Evolutionary conservation across 2,113 vertebrate species (phyloP).

Genomic region (Xiphorhynchus elegans): DNA sequence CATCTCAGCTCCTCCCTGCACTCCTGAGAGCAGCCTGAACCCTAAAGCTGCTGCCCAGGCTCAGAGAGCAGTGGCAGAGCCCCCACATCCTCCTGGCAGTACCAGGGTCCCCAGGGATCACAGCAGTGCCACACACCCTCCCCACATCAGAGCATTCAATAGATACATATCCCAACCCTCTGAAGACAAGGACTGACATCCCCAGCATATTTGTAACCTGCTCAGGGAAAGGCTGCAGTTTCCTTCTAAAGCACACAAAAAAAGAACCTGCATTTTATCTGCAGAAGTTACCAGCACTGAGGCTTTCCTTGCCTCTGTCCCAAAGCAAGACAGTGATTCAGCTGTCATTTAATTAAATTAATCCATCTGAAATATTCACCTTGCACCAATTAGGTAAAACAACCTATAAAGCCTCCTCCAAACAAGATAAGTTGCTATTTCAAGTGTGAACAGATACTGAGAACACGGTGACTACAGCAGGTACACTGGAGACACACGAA

Average conservation of each 20-base stretch:
- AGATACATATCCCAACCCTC: fast-evolving
- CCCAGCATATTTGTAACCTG: neutral
- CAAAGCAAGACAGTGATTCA: neutral
- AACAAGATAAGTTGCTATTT: neutral
- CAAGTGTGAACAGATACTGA: neutral
- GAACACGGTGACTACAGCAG: neutral
- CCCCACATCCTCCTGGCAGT: fast-evolving
- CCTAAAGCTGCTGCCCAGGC: neutral
- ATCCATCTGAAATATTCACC: neutral
- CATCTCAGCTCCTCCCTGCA: neutral
- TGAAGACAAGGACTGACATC: neutral
- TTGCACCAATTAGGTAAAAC: neutral
- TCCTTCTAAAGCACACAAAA: neutral
- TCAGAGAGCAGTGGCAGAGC: fast-evolving
- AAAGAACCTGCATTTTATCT: neutral
- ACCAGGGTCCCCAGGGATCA: fast-evolving
- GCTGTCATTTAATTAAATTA: neutral
- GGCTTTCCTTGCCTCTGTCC: neutral
- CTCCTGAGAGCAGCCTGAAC: neutral
- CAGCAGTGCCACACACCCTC: neutral
- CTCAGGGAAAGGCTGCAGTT: neutral
- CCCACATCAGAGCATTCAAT: fast-evolving
- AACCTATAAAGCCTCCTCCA: neutral
- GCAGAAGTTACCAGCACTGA: neutral
- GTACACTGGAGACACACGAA: neutral